Base-by-base conservation (phyloP, 2,888 invertebrate species). In the Beris chalybata region DNA sequence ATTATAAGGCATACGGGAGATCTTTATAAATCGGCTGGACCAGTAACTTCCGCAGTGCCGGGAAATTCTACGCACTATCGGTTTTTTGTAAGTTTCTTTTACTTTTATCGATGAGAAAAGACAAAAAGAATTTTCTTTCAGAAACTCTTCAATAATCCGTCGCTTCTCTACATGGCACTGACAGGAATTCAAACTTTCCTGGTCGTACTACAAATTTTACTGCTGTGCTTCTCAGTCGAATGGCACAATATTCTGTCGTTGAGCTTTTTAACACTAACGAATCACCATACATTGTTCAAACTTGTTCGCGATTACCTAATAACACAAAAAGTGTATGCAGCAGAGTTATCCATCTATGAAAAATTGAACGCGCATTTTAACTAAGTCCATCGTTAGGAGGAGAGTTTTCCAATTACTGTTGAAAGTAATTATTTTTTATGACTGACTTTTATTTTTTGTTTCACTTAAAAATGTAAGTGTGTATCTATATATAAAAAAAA, bases 181-280 rank as follows among this genome's bases (percentile, higher is more conserved):
- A 84, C 95, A 31, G 85, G 87, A 15, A 79, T 93, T 15, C 91
- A 92, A 74, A 79, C 88, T 3, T 80, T 85, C 1, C 81, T 92
- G 31, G 87, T 97, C 55, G 78, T 89, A 0, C 84, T 90, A 55
- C 93, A 96, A 80, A 83, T 97, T 67, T 85, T 89, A 63, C 83
- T 94, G 43, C 82, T 97, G 11, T 85, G 92, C 73, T 86, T 91
- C 71, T 89, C 91, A 13, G 85, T 88, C 47, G 91, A 95, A 73
- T 98, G 97, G 97, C 93, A 96, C 82, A 91, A 94, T 77, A 88
- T 95, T 68, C 79, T 97, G 55, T 92, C 96, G 3, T 85, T 95
- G 73, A 88, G 93, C 5, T 85, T 95, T 68, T 83, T 97, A 55
- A 85, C 96, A 44, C 89, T 95, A 76, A 92, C 92, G 70, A 97